Conservation (phyloP, 2,797 vertebrate genomes). For the Cirrhinus molitorella region DNA sequence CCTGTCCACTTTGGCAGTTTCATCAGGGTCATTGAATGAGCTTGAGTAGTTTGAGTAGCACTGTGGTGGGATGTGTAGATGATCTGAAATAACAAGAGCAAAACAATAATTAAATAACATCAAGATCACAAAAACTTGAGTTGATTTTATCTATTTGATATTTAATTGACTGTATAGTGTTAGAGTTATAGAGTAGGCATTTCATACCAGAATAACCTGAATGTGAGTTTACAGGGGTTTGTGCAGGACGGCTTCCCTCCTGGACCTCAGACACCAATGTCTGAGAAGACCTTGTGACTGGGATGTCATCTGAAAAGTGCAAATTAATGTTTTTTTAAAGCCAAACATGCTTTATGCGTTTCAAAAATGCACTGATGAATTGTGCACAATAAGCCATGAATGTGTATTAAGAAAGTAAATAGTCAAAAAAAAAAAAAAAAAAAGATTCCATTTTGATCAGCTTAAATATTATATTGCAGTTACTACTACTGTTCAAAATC, state of each 20-base stretch:
- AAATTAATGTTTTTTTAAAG: background rate
- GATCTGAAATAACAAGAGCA: background rate
- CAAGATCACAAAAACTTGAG: background rate
- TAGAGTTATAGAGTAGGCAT: background rate
- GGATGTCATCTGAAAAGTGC: background rate
- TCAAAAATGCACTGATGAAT: background rate
- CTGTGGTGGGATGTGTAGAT: background rate
- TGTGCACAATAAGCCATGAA: background rate
- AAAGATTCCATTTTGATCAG: background rate
- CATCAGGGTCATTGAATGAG: background rate
- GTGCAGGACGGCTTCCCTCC: background rate
- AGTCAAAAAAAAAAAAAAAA: background rate
- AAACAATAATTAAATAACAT: background rate
- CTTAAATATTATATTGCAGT: background rate
- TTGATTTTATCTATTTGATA: background rate
- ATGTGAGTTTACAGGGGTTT: background rate
- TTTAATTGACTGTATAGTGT: background rate
- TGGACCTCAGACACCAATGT: background rate
- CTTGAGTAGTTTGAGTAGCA: too few relatives aligned
- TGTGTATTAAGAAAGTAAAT: background rate
- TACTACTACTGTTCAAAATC: background rate
- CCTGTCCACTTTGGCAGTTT: slow-evolving; percentile 2
- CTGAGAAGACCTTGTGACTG: background rate
- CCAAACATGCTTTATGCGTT: background rate
- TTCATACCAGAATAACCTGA: background rate